phyloP scores from a whole-genome alignment of 2,113 vertebrate species.

The Empidonax alnorum region DNA sequence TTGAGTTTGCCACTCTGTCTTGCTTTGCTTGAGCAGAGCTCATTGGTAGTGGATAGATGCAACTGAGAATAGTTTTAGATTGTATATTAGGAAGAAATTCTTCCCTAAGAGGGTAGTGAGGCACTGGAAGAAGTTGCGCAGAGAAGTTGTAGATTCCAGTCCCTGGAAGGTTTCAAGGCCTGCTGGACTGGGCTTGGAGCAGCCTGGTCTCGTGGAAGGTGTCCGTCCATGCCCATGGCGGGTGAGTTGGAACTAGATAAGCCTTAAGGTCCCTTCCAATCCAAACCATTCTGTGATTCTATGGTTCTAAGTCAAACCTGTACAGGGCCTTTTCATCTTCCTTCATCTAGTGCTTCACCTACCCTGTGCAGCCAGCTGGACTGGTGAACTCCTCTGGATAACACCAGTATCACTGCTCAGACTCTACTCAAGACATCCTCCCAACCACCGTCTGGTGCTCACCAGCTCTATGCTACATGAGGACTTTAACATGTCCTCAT shows the following conservation, averaged over 20 bases:
- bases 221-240: accelerated
- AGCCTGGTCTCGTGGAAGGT: too few relatives aligned
- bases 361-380: neutral
- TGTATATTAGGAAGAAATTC: neutral
- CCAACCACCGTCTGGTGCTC: accelerated
- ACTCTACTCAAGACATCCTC: neutral
- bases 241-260: neutral
- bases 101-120: neutral
- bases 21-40: neutral
- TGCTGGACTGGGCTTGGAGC: neutral
- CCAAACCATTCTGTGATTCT: neutral
- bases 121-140: neutral
- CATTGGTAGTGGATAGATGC: accelerated
- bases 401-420: neutral
- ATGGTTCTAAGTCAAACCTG: neutral
- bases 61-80: neutral
- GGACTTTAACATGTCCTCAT: neutral
- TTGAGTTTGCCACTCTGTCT: neutral
- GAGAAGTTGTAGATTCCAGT: neutral
- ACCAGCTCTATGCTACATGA: neutral
- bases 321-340: neutral
- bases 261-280: neutral
- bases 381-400: too few relatives aligned
- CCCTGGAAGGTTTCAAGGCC: neutral
- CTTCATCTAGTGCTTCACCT: neutral